Conservation (phyloP, 2,113 vertebrate genomes). For the Laticauda laticaudata region DNA sequence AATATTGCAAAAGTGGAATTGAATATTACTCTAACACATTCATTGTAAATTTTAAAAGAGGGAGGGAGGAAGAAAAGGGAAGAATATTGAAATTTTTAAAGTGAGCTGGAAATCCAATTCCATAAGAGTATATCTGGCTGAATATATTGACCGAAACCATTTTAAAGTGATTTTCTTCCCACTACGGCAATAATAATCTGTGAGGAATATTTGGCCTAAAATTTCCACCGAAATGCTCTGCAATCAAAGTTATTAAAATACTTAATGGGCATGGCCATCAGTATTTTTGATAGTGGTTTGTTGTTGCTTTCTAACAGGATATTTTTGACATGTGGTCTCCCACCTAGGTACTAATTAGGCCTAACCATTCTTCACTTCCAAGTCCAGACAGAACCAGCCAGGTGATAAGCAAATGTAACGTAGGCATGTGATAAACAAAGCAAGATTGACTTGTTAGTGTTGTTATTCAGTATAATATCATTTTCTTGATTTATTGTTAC, state of each 20-base stretch:
- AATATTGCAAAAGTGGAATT: background rate
- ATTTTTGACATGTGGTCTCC: background rate
- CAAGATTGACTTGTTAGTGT: too few species aligned
- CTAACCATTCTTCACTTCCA: background rate
- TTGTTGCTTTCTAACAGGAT: background rate
- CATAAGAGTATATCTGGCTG: background rate
- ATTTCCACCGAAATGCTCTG: background rate
- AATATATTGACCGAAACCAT: background rate
- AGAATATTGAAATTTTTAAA: background rate
- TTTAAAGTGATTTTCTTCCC: background rate
- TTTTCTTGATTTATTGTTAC: background rate
- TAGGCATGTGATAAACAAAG: background rate
- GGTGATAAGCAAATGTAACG: background rate
- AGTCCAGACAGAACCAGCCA: background rate
- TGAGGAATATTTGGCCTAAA: background rate
- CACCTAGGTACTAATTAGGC: background rate
- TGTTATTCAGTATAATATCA: background rate
- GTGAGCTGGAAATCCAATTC: background rate
- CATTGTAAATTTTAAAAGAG: background rate
- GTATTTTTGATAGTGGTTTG: background rate
- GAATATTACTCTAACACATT: background rate
- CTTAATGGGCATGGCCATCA: background rate
- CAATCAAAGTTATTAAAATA: background rate
- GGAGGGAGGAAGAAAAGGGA: too few species aligned
- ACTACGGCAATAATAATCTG: background rate